Base-by-base conservation (phyloP, 2,888 invertebrate species). In the Celastrina argiolus region DNA sequence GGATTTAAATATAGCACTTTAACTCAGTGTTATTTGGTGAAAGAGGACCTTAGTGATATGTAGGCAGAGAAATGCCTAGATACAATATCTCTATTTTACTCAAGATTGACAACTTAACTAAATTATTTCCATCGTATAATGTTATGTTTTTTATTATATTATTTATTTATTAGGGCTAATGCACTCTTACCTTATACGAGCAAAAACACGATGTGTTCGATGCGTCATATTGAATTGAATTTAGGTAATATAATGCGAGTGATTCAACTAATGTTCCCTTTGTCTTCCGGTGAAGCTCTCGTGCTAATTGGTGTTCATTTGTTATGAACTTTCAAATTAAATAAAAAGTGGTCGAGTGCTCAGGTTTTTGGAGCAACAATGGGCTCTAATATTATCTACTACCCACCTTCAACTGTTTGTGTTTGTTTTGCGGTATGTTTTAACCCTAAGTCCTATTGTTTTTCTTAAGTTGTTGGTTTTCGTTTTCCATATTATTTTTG, bases 241-340 rank as follows among this genome's bases (percentile, higher is more conserved):
- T 51, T 51, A 51, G 14, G 22, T 51, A 51, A 51, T 42, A 45
- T 45, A 51, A 51, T n/a, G n/a, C 51, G 51, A 51, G 12, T 26
- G 51, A 51, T 22, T 51, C 22, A 51, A 22, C 22, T 14, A 51
- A 51, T 51, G 22, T 26, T 51, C 51, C 22, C 51, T 51, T 51
- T 51, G 51, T 51, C 22, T 51, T 51, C 12, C 22, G 22, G 51
- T 51, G 51, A 16, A 51, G 8, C 51, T 51, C 51, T 51, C 51
- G 51, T 51, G 51, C 14, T 51, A 45, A 45, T 45, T 45, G 45
- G 45, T 45, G 22, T 51, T 51, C 10, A 18, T 45, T 22, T 51
- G 51, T 3, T 31, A 31, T 12, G 51, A 45, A 45, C 45, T 45
- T 45, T 45, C 4, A 10, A 36, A 36, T 36, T 36, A 36, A 36